A percentile compares a stretch with the other conserved stretches of the same genome.
Evolutionary conservation across 2,113 vertebrate species (phyloP).

Genomic region (Hypanus sabinus): DNA sequence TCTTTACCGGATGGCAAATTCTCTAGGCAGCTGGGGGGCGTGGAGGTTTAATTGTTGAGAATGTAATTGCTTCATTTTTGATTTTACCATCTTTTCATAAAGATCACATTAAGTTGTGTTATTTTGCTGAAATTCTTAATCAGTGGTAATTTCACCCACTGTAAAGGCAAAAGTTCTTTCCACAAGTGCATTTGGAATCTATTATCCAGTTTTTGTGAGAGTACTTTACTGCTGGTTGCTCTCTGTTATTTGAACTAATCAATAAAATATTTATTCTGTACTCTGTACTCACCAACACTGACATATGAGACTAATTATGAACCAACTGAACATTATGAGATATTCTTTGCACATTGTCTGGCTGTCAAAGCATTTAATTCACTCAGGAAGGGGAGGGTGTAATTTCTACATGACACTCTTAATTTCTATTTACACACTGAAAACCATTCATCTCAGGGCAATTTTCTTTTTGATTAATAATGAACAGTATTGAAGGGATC

Average conservation of each 20-base stretch:
- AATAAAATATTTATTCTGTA: conserved; percentile 27
- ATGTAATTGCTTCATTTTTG: not conserved
- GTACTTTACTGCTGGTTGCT: not conserved
- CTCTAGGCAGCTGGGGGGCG: too few species aligned
- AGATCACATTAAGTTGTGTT: not conserved
- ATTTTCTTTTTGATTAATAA: conserved; percentile 12
- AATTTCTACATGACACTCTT: not conserved
- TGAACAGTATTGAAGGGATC: conserved; percentile 1
- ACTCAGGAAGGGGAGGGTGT: conserved; percentile 5
- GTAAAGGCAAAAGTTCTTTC: not conserved
- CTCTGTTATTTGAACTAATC: conserved; percentile 28
- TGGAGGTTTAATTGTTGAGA: not conserved
- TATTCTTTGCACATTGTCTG: conserved; percentile 15
- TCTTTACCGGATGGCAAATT: too few species aligned
- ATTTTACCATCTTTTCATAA: not conserved
- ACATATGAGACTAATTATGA: conserved; percentile 21
- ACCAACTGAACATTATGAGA: conserved; percentile 16
- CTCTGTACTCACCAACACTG: conserved; percentile 5
- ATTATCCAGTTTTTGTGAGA: conserved; percentile 7
- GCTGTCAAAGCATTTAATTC: conserved; percentile 29
- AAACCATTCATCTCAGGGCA: conserved; percentile 16
- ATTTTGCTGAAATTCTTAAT: conserved; percentile 4
- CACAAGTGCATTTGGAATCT: conserved; percentile 7
- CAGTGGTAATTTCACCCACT: conserved; percentile 7
- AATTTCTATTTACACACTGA: conserved; percentile 6